These are phyloP conservation scores for Norana najaformis DNA, from an alignment of 2,888 invertebrate genomes.

Conservation along the genomic window DNA sequence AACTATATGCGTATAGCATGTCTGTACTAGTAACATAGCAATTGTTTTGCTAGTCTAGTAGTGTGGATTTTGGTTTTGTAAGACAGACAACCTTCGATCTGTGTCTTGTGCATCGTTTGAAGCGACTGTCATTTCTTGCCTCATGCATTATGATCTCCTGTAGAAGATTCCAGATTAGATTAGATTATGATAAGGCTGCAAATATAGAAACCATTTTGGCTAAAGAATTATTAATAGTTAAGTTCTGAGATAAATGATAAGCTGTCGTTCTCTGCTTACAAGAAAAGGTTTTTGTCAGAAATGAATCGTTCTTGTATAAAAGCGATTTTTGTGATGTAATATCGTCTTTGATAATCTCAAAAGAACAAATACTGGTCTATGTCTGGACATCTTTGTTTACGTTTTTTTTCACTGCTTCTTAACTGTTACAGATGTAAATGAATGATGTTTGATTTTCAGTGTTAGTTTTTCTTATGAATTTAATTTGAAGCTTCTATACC, in stretches of 20 bases:
- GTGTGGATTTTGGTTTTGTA: too few species aligned
- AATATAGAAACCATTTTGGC: too few species aligned
- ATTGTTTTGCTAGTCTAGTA: too few species aligned
- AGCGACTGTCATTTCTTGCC: too few species aligned
- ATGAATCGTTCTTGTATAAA: neutral
- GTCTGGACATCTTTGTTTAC: neutral
- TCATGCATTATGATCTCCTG: too few species aligned
- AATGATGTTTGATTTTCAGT: neutral
- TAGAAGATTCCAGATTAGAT: too few species aligned
- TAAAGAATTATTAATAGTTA: too few species aligned
- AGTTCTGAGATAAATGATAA: too few species aligned
- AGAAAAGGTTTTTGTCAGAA: neutral
- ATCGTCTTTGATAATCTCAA: neutral
- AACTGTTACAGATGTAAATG: neutral
- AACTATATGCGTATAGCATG: neutral
- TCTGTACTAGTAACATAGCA: neutral
- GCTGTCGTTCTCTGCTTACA: too few species aligned
- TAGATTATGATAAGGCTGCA: too few species aligned
- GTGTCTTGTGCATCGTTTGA: too few species aligned
- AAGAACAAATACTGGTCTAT: neutral
- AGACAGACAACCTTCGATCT: too few species aligned
- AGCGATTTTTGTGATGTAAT: neutral
- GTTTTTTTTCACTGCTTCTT: neutral
- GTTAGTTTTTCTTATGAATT: neutral
- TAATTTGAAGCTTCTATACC: neutral